A percentile compares a stretch with the other conserved stretches of the same genome.
Conservation (phyloP, 30 jellyfish, hydroid and myxozoan genomes). For the Hydractinia symbiolongicarpus region DNA sequence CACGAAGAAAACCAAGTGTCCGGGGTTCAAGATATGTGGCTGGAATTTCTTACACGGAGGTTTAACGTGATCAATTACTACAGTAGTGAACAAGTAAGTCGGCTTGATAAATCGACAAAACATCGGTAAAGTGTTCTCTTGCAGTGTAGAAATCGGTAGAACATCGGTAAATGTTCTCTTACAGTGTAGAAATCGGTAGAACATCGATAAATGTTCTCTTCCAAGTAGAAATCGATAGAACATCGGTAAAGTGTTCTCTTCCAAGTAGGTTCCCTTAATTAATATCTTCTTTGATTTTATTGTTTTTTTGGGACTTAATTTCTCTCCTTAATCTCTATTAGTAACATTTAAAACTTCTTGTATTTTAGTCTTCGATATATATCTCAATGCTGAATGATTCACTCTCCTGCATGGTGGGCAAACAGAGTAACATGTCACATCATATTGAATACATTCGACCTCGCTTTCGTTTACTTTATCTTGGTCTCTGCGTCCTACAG, state of each 20-base stretch:
- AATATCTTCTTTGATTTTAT: no score
- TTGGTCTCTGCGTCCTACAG: slow-evolving; percentile 75
- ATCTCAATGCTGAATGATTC: slow-evolving; percentile 69
- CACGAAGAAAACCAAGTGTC: slow-evolving; percentile 29
- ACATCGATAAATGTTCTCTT: no score
- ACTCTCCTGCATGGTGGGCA: slow-evolving; percentile 60
- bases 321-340: background rate
- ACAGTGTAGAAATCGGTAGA: no score
- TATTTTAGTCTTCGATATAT: slow-evolving; percentile 72
- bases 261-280: no score
- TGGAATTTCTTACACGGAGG: slow-evolving; percentile 59
- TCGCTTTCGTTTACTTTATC: slow-evolving; percentile 78
- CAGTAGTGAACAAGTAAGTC: slow-evolving; percentile 66
- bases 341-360: background rate
- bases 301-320: no score
- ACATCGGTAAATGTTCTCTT: background rate
- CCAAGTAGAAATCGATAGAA: no score
- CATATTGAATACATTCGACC: slow-evolving; percentile 46
- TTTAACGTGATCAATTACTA: slow-evolving; percentile 73
- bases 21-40: slow-evolving; percentile 77
- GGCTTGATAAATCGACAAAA: background rate
- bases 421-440: slow-evolving; percentile 56
- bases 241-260: no score
- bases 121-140: background rate
- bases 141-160: background rate